phyloP scores from a whole-genome alignment of 2,797 vertebrate species.

The Carcharodon carcharias region DNA sequence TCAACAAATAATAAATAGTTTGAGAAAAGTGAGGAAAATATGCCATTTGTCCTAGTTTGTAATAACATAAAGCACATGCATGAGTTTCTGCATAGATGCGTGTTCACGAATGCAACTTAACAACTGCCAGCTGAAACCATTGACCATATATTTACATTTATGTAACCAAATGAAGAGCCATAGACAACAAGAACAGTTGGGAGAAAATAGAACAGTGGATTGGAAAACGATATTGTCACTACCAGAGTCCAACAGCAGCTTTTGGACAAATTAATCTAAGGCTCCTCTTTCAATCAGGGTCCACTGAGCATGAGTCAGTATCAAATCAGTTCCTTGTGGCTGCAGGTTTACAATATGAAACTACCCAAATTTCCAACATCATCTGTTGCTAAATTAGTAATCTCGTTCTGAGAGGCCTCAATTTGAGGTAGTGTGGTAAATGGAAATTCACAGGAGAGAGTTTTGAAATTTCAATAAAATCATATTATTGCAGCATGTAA shows the following conservation, averaged over 20 bases:
- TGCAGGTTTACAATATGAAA: not conserved
- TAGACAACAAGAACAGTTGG: not conserved
- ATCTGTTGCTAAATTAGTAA: not conserved
- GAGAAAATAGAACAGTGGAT: not conserved
- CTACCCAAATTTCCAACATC: not conserved
- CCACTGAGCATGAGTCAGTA: not conserved
- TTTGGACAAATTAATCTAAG: not conserved
- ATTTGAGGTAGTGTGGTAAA: not conserved
- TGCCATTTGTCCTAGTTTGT: slow-evolving; percentile 22
- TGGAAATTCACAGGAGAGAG: not conserved
- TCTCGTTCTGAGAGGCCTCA: not conserved
- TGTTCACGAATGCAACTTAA: not conserved
- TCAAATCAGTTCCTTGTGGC: not conserved
- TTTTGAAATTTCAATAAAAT: not conserved
- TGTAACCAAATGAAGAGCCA: not conserved
- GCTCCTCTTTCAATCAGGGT: not conserved
- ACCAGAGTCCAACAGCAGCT: not conserved
- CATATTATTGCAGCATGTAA: not conserved
- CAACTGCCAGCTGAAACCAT: not conserved
- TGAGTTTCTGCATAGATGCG: not conserved
- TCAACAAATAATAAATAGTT: slow-evolving; percentile 41
- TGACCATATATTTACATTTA: not conserved
- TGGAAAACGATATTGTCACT: not conserved
- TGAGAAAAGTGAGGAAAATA: not conserved
- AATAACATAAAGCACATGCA: not conserved